These are phyloP conservation scores for Eupithecia subumbrata DNA, from an alignment of 2,888 invertebrate genomes.

Conservation along the genomic window DNA sequence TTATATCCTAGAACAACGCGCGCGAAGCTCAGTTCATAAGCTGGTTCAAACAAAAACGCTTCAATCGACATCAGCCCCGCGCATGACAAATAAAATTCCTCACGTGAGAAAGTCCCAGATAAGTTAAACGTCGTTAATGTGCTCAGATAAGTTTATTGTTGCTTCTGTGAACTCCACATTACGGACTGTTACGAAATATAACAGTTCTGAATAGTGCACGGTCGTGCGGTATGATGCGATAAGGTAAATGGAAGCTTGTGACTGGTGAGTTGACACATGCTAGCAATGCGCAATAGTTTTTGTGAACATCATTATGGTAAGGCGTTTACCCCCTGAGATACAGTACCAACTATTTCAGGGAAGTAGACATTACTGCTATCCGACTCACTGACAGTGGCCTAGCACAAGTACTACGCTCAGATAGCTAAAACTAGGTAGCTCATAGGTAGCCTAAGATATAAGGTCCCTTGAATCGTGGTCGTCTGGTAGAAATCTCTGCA, in stretches of 20 bases:
- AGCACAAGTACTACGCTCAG: too few species aligned
- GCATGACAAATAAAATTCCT: slow-evolving; percentile 68
- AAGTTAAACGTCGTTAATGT: slow-evolving; percentile 63
- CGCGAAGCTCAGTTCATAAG: not conserved
- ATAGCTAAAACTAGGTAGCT: too few species aligned
- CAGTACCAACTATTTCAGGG: too few species aligned
- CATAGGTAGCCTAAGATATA: too few species aligned
- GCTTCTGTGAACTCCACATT: slow-evolving; percentile 56
- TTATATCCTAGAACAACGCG: too few species aligned
- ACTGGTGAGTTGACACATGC: not conserved
- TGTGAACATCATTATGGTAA: not conserved
- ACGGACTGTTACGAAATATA: slow-evolving; percentile 42
- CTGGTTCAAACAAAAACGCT: not conserved
- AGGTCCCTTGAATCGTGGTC: too few species aligned
- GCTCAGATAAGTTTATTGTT: slow-evolving; percentile 60
- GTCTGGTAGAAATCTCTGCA: too few species aligned
- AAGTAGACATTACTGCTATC: too few species aligned
- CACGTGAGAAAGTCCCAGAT: slow-evolving; percentile 72
- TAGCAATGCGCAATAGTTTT: not conserved
- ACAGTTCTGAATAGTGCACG: slow-evolving; percentile 35
- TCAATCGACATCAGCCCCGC: slow-evolving; percentile 17
- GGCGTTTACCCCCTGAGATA: too few species aligned
- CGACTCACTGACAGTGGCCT: too few species aligned
- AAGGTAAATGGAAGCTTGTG: not conserved
- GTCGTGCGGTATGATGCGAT: slow-evolving; percentile 10